Conservation (phyloP, 2,113 vertebrate genomes). For the Mobula hypostoma region DNA sequence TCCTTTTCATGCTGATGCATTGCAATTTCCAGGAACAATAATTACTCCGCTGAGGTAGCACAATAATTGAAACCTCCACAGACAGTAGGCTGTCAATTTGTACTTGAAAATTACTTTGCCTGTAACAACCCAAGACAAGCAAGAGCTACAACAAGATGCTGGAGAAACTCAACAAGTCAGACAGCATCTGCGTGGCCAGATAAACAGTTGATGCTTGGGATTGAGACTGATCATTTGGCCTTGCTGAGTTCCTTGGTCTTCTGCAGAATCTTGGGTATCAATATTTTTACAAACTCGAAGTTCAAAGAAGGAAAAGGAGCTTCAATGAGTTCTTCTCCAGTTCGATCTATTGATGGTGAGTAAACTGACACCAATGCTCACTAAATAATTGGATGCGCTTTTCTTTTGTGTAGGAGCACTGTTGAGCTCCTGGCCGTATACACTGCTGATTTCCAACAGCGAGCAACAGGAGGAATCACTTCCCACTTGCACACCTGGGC, state of each 20-base stretch:
- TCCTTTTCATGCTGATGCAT: not conserved
- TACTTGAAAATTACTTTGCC: not conserved
- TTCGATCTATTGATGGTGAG: not conserved
- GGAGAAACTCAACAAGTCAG: no score
- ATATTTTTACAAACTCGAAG: not conserved
- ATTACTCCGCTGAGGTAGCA: not conserved
- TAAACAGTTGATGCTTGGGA: no score
- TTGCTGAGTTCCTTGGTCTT: no score
- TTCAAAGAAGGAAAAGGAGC: not conserved
- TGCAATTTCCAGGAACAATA: not conserved
- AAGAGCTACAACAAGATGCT: no score
- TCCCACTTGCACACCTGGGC: not conserved
- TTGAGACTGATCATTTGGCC: no score
- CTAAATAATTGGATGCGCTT: not conserved
- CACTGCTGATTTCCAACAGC: not conserved
- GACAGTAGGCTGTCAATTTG: not conserved
- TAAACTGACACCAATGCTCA: not conserved
- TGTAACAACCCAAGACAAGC: not conserved
- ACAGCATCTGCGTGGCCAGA: no score
- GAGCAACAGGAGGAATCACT: not conserved
- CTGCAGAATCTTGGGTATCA: no score
- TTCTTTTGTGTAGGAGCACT: not conserved
- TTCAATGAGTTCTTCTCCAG: not conserved
- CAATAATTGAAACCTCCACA: not conserved
- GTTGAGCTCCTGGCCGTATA: not conserved